Evolutionary conservation across 1,140 invertebrate species (phyloP), one percentile per base, ranked within the genome.

Genomic region (Paracyclopina nana): DNA sequence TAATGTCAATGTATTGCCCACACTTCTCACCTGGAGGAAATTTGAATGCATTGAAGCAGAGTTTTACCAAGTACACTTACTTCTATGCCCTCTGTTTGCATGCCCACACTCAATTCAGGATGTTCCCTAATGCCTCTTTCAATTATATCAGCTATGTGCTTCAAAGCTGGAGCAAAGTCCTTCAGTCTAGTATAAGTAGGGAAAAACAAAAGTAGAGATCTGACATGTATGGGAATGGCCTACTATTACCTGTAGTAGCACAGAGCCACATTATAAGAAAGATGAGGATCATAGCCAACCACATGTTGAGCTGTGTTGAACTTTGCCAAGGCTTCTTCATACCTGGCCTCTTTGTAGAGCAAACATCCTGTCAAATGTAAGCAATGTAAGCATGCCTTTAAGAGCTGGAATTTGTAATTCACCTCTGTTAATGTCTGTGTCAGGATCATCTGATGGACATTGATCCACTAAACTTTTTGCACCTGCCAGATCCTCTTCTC

Each of bases 61-160:
- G n/a, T 38, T 16, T 38, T 38, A n/a, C 29, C 34, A 5, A 20
- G 5, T 20, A 38, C n/a, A 16, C 34, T 38, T 9, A 52, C 50
- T 70, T 94, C 87, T 55, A 91, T 86, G 6, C 90, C 90, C 66
- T 98, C 94, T n/a, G 90, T 88, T 59, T 86, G 86, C 76, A 92
- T 87, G 0, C 94, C 94, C 28, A 98, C 90, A 56, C 84, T 86
- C 55, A 99, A 66, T 65, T 98, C 94, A 14, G 94, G 94, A 70
- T 98, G 88, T 66, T 97, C 88, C 53, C 82, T 70, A 54, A 98
- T 92, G 12, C 92, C 94, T 60, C 79, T 74, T 64, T 97, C 90
- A 57, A 98, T 94, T 51, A 98, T 96, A 61, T 94, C 82, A 51
- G 83, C 75, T 52, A 84, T 82, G 60, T 84, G 78, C 65, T 87